Base-by-base conservation (phyloP, 1,140 invertebrate species). In the Pseudomyrmex sp. region DNA sequence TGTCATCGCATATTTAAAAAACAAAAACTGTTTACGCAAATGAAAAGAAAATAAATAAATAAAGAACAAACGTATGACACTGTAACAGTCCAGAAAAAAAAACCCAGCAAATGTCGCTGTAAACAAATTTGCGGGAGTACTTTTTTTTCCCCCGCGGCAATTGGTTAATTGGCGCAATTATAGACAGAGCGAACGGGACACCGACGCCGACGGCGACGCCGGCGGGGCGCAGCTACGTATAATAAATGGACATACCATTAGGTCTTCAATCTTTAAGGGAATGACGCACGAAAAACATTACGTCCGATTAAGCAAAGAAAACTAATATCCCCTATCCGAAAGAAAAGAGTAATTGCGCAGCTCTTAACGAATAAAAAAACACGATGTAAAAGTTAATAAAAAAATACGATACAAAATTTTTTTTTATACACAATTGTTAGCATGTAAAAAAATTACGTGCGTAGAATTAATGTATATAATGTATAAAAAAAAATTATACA, bases 111-210 rank as follows among this genome's bases (percentile, higher is more conserved):
- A 83, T 12, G 84, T 18, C 70, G 59, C 48, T 56, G 70, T 84
- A 88, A 88, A 89, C 85, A 88, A 88, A 89, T 88, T 89, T 89
- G 74, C 61, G 23, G 54, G 61, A 79, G 26, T 26, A 74, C 50
- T 56, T 18, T 70, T 58, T 56, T 18, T 70, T 58, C 48, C 54
- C 59, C 59, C 18, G 52, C 9, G 66, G 48, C 82, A 88, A 89
- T 83, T 84, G 82, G 68, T 84, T 80, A 83, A 89, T 89, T 89
- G 72, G 63, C 84, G 50, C 86, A 89, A 89, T 89, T 88, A 84
- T 66, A 82, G 54, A 52, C 50, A 20, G 7, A 13, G n/a, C 56
- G 18, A 54, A 54, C 65, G 35, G 65, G 54, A 70, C 54, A 66
- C 20, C 65, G 76, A 79, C 76, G 44, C 54, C 48, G 48, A 56